Conservation (phyloP, 2,888 invertebrate genomes). For the Ditula angustiorana region DNA sequence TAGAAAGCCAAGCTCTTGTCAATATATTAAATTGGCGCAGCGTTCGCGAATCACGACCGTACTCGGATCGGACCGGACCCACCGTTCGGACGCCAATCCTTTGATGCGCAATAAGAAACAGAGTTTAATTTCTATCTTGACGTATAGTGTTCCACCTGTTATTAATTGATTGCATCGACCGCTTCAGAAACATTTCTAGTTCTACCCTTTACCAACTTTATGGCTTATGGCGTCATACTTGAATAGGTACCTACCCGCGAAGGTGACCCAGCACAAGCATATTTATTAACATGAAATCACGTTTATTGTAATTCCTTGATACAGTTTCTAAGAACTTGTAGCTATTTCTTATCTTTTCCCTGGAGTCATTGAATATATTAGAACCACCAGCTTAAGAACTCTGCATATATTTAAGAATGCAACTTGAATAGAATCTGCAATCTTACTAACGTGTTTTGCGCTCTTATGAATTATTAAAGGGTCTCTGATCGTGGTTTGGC, state of each 20-base stretch:
- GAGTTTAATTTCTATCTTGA: slow-evolving; percentile 67
- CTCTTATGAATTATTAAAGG: slow-evolving; percentile 50
- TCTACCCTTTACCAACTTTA: slow-evolving; percentile 16
- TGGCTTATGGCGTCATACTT: slow-evolving; percentile 8
- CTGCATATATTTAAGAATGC: slow-evolving; percentile 46
- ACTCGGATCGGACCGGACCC: too few relatives aligned
- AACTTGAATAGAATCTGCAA: slow-evolving; percentile 44
- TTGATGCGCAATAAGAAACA: slow-evolving; percentile 60
- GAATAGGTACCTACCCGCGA: not conserved
- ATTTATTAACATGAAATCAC: slow-evolving; percentile 11
- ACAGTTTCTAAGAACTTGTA: slow-evolving; percentile 26
- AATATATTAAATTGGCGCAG: slow-evolving; percentile 64
- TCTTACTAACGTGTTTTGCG: slow-evolving; percentile 41
- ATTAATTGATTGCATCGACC: slow-evolving; percentile 73
- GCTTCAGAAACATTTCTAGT: slow-evolving; percentile 34
- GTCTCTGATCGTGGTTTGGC: slow-evolving; percentile 38
- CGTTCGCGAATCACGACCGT: slow-evolving; percentile 65
- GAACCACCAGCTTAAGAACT: slow-evolving; percentile 36
- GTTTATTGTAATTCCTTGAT: slow-evolving; percentile 24
- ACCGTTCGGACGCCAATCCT: slow-evolving; percentile 49
- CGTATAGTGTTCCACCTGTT: slow-evolving; percentile 54
- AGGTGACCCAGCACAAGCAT: not conserved
- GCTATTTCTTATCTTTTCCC: slow-evolving; percentile 32
- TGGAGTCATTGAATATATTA: slow-evolving; percentile 40
- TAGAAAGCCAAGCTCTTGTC: slow-evolving; percentile 47